Conservation (phyloP, 2,797 vertebrate genomes). For the Fistularia commersonii region DNA sequence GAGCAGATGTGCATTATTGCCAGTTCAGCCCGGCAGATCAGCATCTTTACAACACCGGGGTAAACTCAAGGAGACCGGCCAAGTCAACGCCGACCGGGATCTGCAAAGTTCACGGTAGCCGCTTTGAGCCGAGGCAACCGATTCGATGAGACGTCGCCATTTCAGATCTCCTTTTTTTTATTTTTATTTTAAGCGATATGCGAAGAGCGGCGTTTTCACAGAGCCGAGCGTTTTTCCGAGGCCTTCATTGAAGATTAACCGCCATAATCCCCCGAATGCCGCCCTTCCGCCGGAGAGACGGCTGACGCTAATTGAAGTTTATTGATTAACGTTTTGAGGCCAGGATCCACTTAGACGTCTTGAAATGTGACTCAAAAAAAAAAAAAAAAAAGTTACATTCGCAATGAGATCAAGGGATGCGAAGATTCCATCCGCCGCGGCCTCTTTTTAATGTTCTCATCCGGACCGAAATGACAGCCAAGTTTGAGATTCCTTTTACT, state of each 20-base stretch:
- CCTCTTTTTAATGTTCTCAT: slow-evolving; percentile 30
- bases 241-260: slow-evolving; percentile 11
- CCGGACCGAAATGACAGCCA: slow-evolving; percentile 53
- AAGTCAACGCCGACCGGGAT: too few relatives aligned
- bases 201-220: not conserved
- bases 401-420: slow-evolving; percentile 44
- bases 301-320: slow-evolving; percentile 40
- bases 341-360: slow-evolving; percentile 34
- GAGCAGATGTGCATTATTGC: too few relatives aligned
- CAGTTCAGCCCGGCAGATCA: too few relatives aligned
- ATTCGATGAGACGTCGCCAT: slow-evolving; percentile 2
- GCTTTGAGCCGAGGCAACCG: not conserved
- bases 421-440: slow-evolving; percentile 52
- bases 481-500: slow-evolving; percentile 61
- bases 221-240: not conserved
- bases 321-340: slow-evolving; percentile 55
- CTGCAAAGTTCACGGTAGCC: too few relatives aligned
- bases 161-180: not conserved
- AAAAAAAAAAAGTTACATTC: slow-evolving; percentile 17
- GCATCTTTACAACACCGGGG: too few relatives aligned
- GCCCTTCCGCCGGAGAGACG: slow-evolving; percentile 9
- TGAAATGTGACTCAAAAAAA: slow-evolving; percentile 38
- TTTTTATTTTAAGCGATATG: not conserved
- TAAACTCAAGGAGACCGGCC: too few relatives aligned
- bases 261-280: slow-evolving; percentile 13